These are phyloP conservation scores for Penaeus indicus DNA, from an alignment of 1,140 invertebrate species.

Conservation along the genomic window DNA sequence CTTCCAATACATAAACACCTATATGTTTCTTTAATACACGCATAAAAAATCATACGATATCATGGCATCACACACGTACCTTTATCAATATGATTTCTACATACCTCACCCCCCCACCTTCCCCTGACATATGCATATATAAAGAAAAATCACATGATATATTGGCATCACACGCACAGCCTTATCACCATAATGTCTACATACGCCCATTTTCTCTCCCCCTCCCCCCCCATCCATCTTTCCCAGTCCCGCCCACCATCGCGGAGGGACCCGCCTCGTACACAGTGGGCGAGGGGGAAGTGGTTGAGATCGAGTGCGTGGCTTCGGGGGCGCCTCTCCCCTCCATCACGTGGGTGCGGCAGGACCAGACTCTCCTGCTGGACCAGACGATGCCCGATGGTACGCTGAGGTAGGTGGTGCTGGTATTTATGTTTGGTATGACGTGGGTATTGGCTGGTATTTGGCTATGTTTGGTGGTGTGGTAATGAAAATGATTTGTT, in stretches of 20 bases:
- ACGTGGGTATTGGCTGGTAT: neutral
- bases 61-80: no score
- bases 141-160: no score
- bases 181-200: neutral
- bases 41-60: no score
- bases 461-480: no score
- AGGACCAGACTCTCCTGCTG: constrained; percentile 42
- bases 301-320: constrained; percentile 64
- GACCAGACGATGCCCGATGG: constrained; percentile 24
- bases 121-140: no score
- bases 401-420: neutral
- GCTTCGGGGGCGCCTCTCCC: constrained; percentile 71
- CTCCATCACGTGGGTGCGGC: constrained; percentile 70
- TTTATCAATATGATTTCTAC: no score
- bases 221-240: neutral
- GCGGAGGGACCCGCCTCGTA: neutral
- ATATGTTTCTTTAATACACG: no score
- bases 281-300: constrained; percentile 13
- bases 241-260: constrained; percentile 24
- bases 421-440: neutral
- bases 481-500: no score
- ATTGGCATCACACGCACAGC: no score
- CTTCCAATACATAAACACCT: no score
- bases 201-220: neutral
- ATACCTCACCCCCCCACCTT: no score